Base-by-base conservation (phyloP, 1,140 invertebrate genomes). In the Alviniconcha marisindica region DNA sequence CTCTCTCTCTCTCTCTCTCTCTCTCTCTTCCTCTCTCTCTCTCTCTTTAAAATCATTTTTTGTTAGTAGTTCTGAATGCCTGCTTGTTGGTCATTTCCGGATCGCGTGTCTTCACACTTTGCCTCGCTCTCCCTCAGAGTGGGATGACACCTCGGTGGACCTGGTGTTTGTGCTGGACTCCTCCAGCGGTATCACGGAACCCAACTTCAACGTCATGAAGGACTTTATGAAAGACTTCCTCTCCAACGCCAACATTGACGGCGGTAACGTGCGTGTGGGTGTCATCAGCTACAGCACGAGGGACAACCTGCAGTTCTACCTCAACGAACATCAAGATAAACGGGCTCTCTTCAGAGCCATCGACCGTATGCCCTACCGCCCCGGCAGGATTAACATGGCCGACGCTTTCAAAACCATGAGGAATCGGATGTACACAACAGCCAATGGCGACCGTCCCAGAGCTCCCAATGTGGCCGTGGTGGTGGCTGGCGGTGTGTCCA, bases 401-500 rank as follows among this genome's bases (percentile, higher is more conserved):
- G 90, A 87, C 74, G 88, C 79, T n/a, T 71, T 91, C 10, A 66
- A 82, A 18, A 88, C 83, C n/a, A 83, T 85, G 7, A 84, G 31
- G 60, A 54, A 31, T 44, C 33, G 86, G 31, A 88, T 89, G 87
- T 89, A 87, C 63, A 86, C 82, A 4, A 24, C 18, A 54, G 78
- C 51, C 24, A 87, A 84, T 40, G 89, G 91, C 3, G 90, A 91
- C 82, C 82, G 90, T 36, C 81, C 84, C 0, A 71, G 77, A 74
- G 87, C 89, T 48, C 80, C 83, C 7, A 91, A 91, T 73, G 83
- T 91, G 21, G 85, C 77, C 71, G 86, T 91, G 51, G 78, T 90
- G 28, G 60, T 91, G 1, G 90, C 90, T 28, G 90, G 90, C 60
- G 90, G 90, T 56, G 85, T 89, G 5, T 90, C 89, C 12, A 91